Evolutionary conservation across 2,888 invertebrate genomes (phyloP), one percentile per base, ranked within the genome.

Genomic region (Heterodera filipjevi): DNA sequence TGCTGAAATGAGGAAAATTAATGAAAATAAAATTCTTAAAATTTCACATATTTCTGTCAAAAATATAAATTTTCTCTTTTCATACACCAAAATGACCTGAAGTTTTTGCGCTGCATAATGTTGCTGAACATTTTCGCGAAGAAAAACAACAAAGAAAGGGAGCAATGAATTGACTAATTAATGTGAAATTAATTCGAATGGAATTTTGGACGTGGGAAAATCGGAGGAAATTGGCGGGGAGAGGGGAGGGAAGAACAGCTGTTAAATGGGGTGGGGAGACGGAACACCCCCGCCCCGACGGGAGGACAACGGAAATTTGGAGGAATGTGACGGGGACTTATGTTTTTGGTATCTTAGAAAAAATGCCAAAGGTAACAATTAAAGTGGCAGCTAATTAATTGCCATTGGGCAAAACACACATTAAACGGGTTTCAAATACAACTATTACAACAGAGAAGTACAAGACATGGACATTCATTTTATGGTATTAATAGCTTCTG

Each of bases 31-130:
- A 59, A 59, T 59, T n/a, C 6, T 27, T 27, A 27, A 22, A 59
- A 27, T 59, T 49, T 49, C 49, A 19, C 3, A 8, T 14, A 16
- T 19, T 49, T 49, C 3, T 16, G 49, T 49, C 66, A 32, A 27
- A 64, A 66, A 10, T 30, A 3, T 66, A n/a, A n/a, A n/a, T 39
- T 39, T 39, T 39, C 39, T n/a, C n/a, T n/a, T n/a, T n/a, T n/a
- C n/a, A n/a, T n/a, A n/a, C n/a, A n/a, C n/a, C n/a, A n/a, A n/a
- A n/a, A n/a, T n/a, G n/a, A 32, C 68, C 68, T 68, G 68, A 68
- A 79, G 46, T 79, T 79, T 53, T 79, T 79, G 59, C 79, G 70
- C 27, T 79, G 78, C 39, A 79, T 73, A 76, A 79, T 79, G 68
- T 66, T 66, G 27, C 49, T 79, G 72, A 79, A 78, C 79, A 79